Conservation (phyloP, 2,888 invertebrate species). For the Volucella zonaria region DNA sequence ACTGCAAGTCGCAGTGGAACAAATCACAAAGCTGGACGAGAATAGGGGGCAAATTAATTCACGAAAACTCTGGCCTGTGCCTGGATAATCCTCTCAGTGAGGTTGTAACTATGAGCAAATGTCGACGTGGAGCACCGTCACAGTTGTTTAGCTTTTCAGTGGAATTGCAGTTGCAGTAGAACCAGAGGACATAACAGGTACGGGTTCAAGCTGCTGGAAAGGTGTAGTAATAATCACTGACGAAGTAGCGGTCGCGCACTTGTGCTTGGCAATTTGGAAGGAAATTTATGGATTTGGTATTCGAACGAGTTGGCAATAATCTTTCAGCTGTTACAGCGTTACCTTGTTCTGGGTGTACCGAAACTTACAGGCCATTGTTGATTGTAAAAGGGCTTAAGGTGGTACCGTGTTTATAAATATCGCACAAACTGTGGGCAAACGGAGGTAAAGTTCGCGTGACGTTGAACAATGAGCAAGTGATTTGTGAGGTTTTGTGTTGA, state of each 20-base stretch:
- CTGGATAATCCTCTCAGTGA: slow-evolving; percentile 79
- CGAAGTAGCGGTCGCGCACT: not conserved
- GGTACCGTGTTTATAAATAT: slow-evolving; percentile 59
- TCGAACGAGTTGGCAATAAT: slow-evolving; percentile 33
- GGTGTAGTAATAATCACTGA: slow-evolving; percentile 35
- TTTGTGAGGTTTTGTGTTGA: slow-evolving; percentile 2
- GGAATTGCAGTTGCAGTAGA: slow-evolving; percentile 77
- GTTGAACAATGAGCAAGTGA: slow-evolving; percentile 20
- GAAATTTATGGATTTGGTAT: slow-evolving; percentile 52
- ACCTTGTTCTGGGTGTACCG: slow-evolving; percentile 38
- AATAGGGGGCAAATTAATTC: slow-evolving; percentile 78
- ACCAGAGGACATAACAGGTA: not conserved
- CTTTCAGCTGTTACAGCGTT: slow-evolving; percentile 22
- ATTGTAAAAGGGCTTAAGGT: slow-evolving; percentile 62
- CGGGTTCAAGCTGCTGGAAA: slow-evolving; percentile 67
- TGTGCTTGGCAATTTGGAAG: slow-evolving; percentile 8
- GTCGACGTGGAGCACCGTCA: slow-evolving; percentile 78
- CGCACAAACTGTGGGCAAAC: not conserved
- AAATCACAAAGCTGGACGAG: slow-evolving; percentile 79
- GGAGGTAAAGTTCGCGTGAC: slow-evolving; percentile 1
- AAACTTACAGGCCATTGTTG: slow-evolving; percentile 36
- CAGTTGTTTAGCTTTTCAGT: slow-evolving; percentile 81
- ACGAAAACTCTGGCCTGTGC: slow-evolving; percentile 78
- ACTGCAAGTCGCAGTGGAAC: slow-evolving; percentile 61
- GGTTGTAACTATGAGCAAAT: slow-evolving; percentile 77